Evolutionary conservation across 2,797 vertebrate genomes (phyloP).

Genomic region (Huso huso): DNA sequence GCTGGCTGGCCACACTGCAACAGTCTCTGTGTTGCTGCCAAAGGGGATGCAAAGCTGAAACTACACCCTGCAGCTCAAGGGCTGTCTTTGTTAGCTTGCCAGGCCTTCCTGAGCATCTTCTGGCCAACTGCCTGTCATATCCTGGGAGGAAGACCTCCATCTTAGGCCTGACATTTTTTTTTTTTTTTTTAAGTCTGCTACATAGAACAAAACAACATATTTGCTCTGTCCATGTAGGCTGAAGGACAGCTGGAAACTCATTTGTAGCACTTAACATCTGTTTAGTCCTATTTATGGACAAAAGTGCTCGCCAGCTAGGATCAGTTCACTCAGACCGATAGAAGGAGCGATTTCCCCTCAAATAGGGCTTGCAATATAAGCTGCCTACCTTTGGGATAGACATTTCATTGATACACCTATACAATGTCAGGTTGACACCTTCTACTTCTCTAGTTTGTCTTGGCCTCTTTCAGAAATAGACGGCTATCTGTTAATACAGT

Average conservation of each 20-base stretch:
- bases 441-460: background rate
- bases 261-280: slow-evolving; percentile 71
- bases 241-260: slow-evolving; percentile 67
- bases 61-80: slow-evolving; percentile 98
- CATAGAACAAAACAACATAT: slow-evolving; percentile 77
- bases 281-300: slow-evolving; percentile 58
- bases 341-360: slow-evolving; percentile 14
- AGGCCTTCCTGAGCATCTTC: slow-evolving; percentile 96
- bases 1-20: slow-evolving; percentile 86
- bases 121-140: slow-evolving; percentile 79
- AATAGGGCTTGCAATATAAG: background rate
- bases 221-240: slow-evolving; percentile 51
- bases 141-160: slow-evolving; percentile 93
- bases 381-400: slow-evolving; percentile 7
- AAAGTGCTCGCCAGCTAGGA: slow-evolving; percentile 46
- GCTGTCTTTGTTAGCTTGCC: slow-evolving; percentile 97
- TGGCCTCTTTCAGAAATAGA: background rate
- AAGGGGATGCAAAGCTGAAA: slow-evolving; percentile 95
- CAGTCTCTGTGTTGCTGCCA: slow-evolving; percentile 91
- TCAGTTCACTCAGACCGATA: slow-evolving; percentile 34
- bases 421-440: background rate
- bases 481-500: too few relatives aligned
- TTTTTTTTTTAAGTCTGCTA: slow-evolving; percentile 57
- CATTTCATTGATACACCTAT: slow-evolving; percentile 9
- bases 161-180: slow-evolving; percentile 70